phyloP scores from a whole-genome alignment of 2,113 vertebrate species.

The Saguinus imperator region DNA sequence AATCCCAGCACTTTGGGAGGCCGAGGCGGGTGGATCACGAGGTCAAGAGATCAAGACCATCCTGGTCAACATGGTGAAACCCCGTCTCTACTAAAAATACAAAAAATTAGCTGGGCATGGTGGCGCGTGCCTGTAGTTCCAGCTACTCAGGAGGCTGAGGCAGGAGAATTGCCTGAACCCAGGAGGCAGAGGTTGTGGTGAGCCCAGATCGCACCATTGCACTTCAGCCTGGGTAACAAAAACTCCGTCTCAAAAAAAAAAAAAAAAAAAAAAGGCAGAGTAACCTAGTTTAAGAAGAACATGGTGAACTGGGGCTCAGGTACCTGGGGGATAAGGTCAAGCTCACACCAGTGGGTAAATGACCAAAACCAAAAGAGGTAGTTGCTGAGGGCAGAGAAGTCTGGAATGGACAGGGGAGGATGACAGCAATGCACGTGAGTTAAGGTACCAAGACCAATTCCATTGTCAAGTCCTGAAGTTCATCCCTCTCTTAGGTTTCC shows the following conservation, averaged over 20 bases:
- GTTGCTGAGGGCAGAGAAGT: neutral
- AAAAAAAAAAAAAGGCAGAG: neutral
- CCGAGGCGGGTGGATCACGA: no score
- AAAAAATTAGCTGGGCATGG: no score
- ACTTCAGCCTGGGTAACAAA: no score
- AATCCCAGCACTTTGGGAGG: neutral
- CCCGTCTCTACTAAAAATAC: no score
- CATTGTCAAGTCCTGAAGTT: neutral
- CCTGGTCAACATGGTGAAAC: no score
- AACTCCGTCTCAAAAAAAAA: no score
- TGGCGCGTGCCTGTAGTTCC: no score
- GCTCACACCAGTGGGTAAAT: fast-evolving
- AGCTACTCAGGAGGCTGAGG: no score
- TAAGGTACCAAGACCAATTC: neutral
- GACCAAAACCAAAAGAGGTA: neutral
- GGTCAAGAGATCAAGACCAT: no score
- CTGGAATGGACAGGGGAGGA: fast-evolving
- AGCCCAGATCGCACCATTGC: no score
- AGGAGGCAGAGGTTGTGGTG: no score
- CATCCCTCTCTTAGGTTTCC: neutral
- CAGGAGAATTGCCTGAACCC: no score
- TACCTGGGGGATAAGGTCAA: neutral
- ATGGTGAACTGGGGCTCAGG: neutral
- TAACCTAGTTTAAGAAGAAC: neutral
- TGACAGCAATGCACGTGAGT: neutral